Evolutionary conservation across 1,140 invertebrate species (phyloP).

Genomic region (Meloidogyne hapla): DNA sequence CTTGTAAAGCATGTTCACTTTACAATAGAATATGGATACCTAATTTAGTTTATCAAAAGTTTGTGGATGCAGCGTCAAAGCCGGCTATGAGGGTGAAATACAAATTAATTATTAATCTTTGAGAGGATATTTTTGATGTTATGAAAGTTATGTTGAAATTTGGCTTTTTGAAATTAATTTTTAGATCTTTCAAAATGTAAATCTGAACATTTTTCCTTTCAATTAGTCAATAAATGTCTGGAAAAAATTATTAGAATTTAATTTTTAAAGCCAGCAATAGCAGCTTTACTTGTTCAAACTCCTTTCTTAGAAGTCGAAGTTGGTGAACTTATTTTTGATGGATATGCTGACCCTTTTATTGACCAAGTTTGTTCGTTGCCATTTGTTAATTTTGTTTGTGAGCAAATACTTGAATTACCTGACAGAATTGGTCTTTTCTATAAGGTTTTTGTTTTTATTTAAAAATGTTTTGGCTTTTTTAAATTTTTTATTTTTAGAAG

Average conservation of each 20-base stretch:
- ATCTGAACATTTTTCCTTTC: background rate
- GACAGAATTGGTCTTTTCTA: conserved; percentile 62
- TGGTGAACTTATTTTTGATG: conserved; percentile 59
- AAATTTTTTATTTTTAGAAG: conserved; percentile 43
- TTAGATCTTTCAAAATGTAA: background rate
- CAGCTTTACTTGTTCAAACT: conserved; percentile 59
- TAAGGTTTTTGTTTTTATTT: conserved; percentile 31
- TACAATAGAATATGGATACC: conserved; percentile 62
- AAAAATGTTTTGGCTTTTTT: background rate
- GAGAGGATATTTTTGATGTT: background rate
- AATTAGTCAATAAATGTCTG: background rate
- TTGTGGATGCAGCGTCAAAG: conserved; percentile 62
- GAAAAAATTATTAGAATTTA: background rate
- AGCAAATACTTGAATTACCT: conserved; percentile 58
- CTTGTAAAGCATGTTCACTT: conserved; percentile 58
- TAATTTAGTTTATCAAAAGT: conserved; percentile 63
- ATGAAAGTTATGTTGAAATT: background rate
- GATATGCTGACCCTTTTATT: conserved; percentile 61
- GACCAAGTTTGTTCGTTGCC: conserved; percentile 52
- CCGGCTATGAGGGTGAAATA: conserved; percentile 52
- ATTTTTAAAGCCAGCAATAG: conserved; percentile 18
- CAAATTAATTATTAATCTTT: background rate
- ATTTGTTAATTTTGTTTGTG: conserved; percentile 59
- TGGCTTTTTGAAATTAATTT: background rate
- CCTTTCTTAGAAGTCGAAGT: conserved; percentile 64